A percentile compares a stretch with the other conserved stretches of the same genome.
Evolutionary conservation across 2,888 invertebrate species (phyloP).

Genomic region (Strigamia maritima): DNA sequence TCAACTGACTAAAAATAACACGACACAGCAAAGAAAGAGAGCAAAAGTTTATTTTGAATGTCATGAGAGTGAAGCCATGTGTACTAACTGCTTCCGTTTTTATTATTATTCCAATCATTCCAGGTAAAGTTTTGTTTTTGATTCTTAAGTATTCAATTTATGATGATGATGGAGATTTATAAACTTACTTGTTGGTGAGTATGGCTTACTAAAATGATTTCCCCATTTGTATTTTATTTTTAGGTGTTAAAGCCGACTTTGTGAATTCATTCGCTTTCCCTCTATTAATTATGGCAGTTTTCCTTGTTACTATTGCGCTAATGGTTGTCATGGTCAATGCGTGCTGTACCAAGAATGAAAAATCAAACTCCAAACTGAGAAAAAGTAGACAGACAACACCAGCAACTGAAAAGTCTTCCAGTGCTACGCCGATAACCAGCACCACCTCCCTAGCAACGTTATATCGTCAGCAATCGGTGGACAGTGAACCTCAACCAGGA

Average conservation of each 20-base stretch:
- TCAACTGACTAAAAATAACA: not conserved
- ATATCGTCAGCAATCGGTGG: not conserved
- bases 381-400: not conserved
- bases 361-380: not conserved
- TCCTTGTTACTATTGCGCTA: not conserved
- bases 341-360: not conserved
- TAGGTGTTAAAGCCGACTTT: not conserved
- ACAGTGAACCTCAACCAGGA: not conserved
- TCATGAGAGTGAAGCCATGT: conserved; percentile 6
- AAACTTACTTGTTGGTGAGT: too few species aligned
- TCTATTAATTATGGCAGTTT: not conserved
- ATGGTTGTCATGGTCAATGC: not conserved
- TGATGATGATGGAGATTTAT: too few species aligned
- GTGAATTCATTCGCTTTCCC: not conserved
- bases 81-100: conserved; percentile 1
- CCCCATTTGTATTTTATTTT: not conserved
- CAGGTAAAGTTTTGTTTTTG: not conserved
- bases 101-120: not conserved
- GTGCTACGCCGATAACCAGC: not conserved
- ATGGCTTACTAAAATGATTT: not conserved
- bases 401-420: conserved; percentile 9
- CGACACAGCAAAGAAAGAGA: not conserved
- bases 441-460: not conserved
- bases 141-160: not conserved
- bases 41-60: not conserved